Percentiles rank a stretch among this genome's conserved stretches.
phyloP scores from a whole-genome alignment of 2,113 vertebrate genomes.

The Trogon melanurus region DNA sequence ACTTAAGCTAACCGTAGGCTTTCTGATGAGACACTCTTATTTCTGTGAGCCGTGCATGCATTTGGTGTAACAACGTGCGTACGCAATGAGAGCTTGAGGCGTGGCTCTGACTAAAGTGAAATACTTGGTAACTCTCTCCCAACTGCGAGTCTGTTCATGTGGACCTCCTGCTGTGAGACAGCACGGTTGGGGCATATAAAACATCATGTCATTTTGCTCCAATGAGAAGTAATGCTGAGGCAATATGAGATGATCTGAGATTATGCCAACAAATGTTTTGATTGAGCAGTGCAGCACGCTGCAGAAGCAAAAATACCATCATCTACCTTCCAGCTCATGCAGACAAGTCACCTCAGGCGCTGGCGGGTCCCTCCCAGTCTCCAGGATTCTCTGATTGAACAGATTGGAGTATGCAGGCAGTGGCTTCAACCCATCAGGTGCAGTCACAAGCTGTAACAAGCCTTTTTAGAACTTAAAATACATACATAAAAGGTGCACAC shows the following conservation, averaged over 20 bases:
- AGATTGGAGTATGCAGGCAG: neutral
- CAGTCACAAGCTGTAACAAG: neutral
- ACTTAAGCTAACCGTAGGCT: neutral
- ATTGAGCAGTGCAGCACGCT: neutral
- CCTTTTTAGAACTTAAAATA: neutral
- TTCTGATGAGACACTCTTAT: neutral
- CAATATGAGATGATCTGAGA: neutral
- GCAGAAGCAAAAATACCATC: neutral
- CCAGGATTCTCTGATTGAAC: neutral
- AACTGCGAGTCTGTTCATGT: neutral
- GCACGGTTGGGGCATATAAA: neutral
- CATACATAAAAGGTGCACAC: fast-evolving
- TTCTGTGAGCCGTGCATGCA: neutral
- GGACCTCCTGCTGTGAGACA: neutral
- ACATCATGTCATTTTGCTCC: neutral
- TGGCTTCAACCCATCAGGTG: neutral
- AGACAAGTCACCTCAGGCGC: neutral
- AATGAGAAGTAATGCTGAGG: neutral
- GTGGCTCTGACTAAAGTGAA: neutral
- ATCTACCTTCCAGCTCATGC: neutral
- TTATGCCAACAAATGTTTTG: neutral
- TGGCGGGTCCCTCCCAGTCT: neutral
- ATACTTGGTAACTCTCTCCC: neutral
- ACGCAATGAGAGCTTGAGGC: neutral
- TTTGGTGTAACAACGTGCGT: neutral